These are phyloP conservation scores for Euthynnus affinis DNA, from an alignment of 2,797 vertebrate species.

Conservation along the genomic window DNA sequence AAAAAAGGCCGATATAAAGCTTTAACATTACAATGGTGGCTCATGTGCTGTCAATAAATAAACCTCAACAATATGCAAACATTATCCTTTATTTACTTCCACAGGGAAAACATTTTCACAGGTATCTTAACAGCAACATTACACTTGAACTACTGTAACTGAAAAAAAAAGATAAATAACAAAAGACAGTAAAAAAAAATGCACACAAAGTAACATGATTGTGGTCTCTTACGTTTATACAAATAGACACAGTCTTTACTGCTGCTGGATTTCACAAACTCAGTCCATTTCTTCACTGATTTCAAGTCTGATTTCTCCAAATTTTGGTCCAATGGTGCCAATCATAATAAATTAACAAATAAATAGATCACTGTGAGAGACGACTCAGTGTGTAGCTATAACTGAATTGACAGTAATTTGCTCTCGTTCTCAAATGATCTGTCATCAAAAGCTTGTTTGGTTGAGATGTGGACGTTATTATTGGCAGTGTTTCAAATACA, in stretches of 20 bases:
- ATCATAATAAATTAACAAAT: constrained; percentile 81
- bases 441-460: constrained; percentile 14
- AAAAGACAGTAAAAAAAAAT: constrained; percentile 64
- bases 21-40: background rate
- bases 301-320: constrained; percentile 59
- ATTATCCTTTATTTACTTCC: constrained; percentile 76
- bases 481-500: constrained; percentile 25
- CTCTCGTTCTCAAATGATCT: constrained; percentile 23
- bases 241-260: constrained; percentile 28
- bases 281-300: constrained; percentile 53
- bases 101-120: constrained; percentile 72
- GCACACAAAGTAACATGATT: constrained; percentile 72
- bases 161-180: constrained; percentile 65
- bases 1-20: background rate
- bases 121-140: constrained; percentile 53
- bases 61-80: constrained; percentile 49
- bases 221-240: constrained; percentile 32
- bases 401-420: constrained; percentile 29
- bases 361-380: constrained; percentile 68
- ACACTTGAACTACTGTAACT: constrained; percentile 57
- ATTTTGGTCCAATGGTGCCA: constrained; percentile 52
- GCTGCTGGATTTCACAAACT: constrained; percentile 47
- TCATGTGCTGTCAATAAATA: constrained; percentile 2
- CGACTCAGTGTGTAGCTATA: constrained; percentile 36
- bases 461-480: background rate